Base-by-base conservation (phyloP, 2,797 vertebrate genomes). In the Hapalemur alaotrensis region DNA sequence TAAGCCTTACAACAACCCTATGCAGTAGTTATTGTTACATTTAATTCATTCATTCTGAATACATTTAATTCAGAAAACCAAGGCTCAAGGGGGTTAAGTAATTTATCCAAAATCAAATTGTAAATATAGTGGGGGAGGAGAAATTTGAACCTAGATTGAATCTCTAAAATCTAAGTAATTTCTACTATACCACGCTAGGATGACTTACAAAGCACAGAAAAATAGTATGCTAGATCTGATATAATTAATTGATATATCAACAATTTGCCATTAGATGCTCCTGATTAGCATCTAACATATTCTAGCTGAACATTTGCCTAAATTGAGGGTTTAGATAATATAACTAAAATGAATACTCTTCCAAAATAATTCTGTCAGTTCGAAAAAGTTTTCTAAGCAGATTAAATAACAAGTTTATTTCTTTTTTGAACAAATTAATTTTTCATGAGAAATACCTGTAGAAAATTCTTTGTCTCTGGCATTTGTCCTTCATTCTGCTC, bases 361-460 rank as follows among this genome's bases (percentile, higher is more conserved):
- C 48, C 32, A 75, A 93, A 96, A 93, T 78, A 96, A 95, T 89
- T 95, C n/a, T 57, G 41, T 93, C 46, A 80, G 5, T 88, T 83
- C 80, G 61, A 89, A 86, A 93, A 93, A 79, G 13, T 95, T 86
- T 46, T 79, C 48, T 70, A 83, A 91, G 43, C 67, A 84, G 38
- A 69, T 94, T 85, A 80, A 87, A 91, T 80, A 79, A 35, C 4
- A 59, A 41, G 30, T 48, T 85, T 18, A 76, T 82, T 78, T 94
- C 50, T 83, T 79, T 91, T 95, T 52, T 41, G 88, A 92, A 38
- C 7, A 61, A 69, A 11, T 61, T 84, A 75, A 48, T 78, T 93
- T 89, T 95, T 84, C 43, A 78, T 87, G 48, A 76, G 35, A 81
- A 97, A 93, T 67, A 84, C 5, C 12, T 76, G 46, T 35, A 95